Evolutionary conservation across 2,113 vertebrate genomes (phyloP), one percentile per base, ranked within the genome.

Genomic region (Elgaria multicarinata): DNA sequence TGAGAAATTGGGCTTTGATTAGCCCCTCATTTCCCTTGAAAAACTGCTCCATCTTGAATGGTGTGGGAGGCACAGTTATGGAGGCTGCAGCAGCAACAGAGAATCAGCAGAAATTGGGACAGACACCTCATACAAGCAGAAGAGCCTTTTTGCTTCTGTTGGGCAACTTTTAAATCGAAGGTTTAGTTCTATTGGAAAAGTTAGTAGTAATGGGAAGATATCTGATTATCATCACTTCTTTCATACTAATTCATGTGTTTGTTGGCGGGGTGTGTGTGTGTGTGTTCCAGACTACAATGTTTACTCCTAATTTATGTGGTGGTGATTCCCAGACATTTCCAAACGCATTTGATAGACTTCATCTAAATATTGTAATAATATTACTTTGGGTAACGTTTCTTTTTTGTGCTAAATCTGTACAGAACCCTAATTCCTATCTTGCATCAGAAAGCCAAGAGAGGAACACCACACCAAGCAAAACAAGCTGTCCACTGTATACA

Each of bases 401-500:
- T 92, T 91, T 64, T 80, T 93, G 33, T 93, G 12, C 93, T 94
- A 92, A 89, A 93, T 89, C 74, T 95, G 96, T 94, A 79, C 96
- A 99, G 99, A 94, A 98, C 99, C 72, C 97, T 99, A 96, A 99
- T 99, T 97, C 99, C 99, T 5, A 97, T 99, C 96, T 97, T 99
- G 96, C 99, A 99, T 96, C 99, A 99, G 95, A 99, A 99, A 96
- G 99, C 99, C 86, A 99, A 99, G 94, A 97, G 99, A 92, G 99
- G 99, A 87, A 99, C 99, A 44, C 99, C 99, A 91, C 99, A 99
- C 95, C 99, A 99, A 97, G 99, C 99, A 95, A 99, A 99, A 93
- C 99, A 99, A 96, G 99, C 99, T 8, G 98, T 99, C 89, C 98
- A 99, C 95, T 99, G 99, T 95, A 99, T 99, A 96, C 99, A 99